Percentiles rank a stretch among this genome's conserved stretches.
Conservation (phyloP, 2,888 invertebrate species). For the Dendrolimus houi region DNA sequence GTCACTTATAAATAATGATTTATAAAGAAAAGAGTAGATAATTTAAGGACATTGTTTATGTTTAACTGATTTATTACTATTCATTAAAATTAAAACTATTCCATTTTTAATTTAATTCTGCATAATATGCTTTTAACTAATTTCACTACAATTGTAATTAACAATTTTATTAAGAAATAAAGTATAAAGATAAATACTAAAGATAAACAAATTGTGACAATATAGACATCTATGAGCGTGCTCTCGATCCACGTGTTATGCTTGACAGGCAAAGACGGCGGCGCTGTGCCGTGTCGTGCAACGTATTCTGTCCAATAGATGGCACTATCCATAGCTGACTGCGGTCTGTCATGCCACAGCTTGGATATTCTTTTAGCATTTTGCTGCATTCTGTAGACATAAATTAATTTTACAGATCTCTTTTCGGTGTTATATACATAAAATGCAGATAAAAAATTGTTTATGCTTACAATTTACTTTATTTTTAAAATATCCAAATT, state of each 20-base stretch:
- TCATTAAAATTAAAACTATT: constrained; percentile 12
- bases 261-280: constrained; percentile 35
- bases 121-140: constrained; percentile 12
- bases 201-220: constrained; percentile 23
- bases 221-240: constrained; percentile 44
- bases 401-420: neutral
- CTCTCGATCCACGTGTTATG: constrained; percentile 35
- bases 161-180: constrained; percentile 20
- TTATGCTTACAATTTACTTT: no score
- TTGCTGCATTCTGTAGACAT: constrained; percentile 44
- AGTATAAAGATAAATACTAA: constrained; percentile 18
- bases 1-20: no score
- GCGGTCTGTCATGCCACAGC: constrained; percentile 73
- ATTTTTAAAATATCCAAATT: no score
- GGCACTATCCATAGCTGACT: constrained; percentile 75
- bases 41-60: no score
- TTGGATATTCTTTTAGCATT: constrained; percentile 62
- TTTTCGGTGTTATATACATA: no score
- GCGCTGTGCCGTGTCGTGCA: constrained; percentile 56
- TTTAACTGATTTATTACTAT: no score
- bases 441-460: no score
- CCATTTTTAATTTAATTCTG: constrained; percentile 22
- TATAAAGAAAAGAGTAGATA: no score
- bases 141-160: constrained; percentile 17
- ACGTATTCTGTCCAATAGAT: constrained; percentile 81